Evolutionary conservation across 2,888 invertebrate species (phyloP), one percentile per base, ranked within the genome.

Genomic region (Lasioglossum calceatum): DNA sequence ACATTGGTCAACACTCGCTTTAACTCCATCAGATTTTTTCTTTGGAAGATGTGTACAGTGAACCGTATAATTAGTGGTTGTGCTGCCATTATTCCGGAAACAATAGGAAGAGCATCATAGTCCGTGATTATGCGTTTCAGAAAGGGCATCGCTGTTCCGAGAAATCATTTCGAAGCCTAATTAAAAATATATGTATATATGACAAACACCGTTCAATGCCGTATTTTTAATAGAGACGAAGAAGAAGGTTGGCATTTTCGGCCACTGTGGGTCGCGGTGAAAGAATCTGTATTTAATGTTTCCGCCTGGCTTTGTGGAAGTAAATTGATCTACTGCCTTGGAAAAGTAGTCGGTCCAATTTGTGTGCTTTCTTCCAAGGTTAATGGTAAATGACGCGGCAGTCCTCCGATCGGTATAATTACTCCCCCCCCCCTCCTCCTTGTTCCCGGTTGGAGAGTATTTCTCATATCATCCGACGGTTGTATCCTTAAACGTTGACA

Each of bases 401-500:
- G 39, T 44, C 44, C 42, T 70, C 39, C 14, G 32, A 8, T 54
- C 54, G 50, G 27, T 70, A 76, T 44, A 58, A 76, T 82, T 73
- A 73, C 23, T 23, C 16, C 10, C 32, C 54, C 23, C n/a, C 27
- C 27, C 27, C 27, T 4, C 39, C 23, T 32, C 27, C 27, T 2
- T 23, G 5, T 23, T 16, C 5, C 36, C 8, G 8, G 8, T 42
- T 14, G 7, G 19, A 3, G 19, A 8, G n/a, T 54, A 71, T 42
- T 71, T 72, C 77, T 84, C 71, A 42, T 61, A 23, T 8, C 32
- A 10, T 8, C 23, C 10, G 10, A n/a, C 4, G 44, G 42, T 76
- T 54, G 19, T 8, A 36, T 36, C 27, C 61, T 75, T 8, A 42
- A 73, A 78, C 32, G 67, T 86, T 36, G 74, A 81, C 77, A 50